A percentile compares a stretch with the other conserved stretches of the same genome.
phyloP scores from a whole-genome alignment of 2,888 invertebrate genomes.

The Empis stercorea region DNA sequence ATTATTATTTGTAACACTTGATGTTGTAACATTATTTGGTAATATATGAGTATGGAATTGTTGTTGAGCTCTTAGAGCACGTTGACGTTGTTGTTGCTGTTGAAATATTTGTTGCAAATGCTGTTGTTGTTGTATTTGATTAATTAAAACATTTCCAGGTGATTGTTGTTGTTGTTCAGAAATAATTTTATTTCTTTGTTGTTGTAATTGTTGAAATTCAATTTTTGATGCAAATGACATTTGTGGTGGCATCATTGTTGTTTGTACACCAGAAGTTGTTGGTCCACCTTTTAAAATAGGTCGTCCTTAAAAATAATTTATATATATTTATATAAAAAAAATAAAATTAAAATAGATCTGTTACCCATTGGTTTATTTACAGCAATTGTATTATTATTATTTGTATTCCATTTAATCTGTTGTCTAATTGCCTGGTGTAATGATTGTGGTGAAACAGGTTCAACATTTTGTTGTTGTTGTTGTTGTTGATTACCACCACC shows the following conservation, averaged over 20 bases:
- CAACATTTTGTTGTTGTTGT: conserved; percentile 10
- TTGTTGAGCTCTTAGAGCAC: conserved; percentile 8
- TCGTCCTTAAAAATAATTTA: conserved; percentile 22
- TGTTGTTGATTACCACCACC: conserved; percentile 22
- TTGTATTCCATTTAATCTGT: conserved; percentile 7
- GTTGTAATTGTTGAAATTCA: conserved; percentile 27
- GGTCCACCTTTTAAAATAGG: conserved; percentile 32
- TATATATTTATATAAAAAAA: not conserved
- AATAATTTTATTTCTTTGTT: conserved; percentile 15
- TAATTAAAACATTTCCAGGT: not conserved
- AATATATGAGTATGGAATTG: not conserved
- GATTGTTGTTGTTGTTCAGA: not conserved
- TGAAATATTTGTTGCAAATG: conserved; percentile 7
- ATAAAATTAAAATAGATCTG: not conserved
- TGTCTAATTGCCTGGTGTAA: conserved; percentile 15
- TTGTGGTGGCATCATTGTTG: conserved; percentile 16
- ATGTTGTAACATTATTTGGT: not conserved
- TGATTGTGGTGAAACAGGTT: conserved; percentile 1
- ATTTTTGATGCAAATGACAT: conserved; percentile 21
- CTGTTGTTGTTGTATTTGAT: conserved; percentile 10
- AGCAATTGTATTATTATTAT: not conserved
- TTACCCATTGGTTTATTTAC: conserved; percentile 23
- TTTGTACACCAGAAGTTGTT: conserved; percentile 11
- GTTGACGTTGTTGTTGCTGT: conserved; percentile 9
- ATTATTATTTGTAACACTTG: conserved; percentile 19